Conservation (phyloP, 2,888 invertebrate species). For the Nowickia ferox region DNA sequence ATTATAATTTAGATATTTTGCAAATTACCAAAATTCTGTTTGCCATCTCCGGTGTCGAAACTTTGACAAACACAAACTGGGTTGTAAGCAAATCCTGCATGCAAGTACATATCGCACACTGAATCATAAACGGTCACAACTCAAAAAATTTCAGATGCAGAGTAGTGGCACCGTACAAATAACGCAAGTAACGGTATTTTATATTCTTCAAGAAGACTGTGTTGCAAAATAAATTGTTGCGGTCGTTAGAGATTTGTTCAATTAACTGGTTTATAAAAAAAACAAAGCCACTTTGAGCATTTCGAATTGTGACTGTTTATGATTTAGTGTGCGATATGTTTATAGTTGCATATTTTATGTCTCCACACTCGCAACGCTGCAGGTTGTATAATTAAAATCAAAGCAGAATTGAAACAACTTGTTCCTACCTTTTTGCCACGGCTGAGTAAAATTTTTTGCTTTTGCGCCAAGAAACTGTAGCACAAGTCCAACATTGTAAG, state of each 20-base stretch:
- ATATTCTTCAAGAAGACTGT: no score
- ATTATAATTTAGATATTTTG: no score
- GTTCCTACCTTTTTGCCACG: conserved; percentile 38
- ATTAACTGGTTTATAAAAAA: no score
- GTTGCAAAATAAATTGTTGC: no score
- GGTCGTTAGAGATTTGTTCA: no score
- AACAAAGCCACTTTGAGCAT: no score
- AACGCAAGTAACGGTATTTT: no score
- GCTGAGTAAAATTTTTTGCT: not conserved
- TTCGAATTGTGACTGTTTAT: no score
- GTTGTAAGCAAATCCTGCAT: conserved; percentile 41
- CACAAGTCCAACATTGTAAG: conserved; percentile 26
- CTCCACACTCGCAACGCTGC: conserved; percentile 53
- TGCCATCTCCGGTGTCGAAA: not conserved
- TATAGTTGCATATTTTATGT: conserved; percentile 39
- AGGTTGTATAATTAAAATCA: conserved; percentile 70
- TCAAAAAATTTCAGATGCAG: no score
- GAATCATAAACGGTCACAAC: no score
- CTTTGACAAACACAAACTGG: conserved; percentile 7
- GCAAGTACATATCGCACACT: conserved; percentile 39
- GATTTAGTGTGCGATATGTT: no score
- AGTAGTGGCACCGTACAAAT: no score
- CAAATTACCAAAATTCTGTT: not conserved
- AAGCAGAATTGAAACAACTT: conserved; percentile 40
- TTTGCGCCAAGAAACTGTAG: not conserved